phyloP scores from a whole-genome alignment of 2,797 vertebrate species.

The Smutsia gigantea region DNA sequence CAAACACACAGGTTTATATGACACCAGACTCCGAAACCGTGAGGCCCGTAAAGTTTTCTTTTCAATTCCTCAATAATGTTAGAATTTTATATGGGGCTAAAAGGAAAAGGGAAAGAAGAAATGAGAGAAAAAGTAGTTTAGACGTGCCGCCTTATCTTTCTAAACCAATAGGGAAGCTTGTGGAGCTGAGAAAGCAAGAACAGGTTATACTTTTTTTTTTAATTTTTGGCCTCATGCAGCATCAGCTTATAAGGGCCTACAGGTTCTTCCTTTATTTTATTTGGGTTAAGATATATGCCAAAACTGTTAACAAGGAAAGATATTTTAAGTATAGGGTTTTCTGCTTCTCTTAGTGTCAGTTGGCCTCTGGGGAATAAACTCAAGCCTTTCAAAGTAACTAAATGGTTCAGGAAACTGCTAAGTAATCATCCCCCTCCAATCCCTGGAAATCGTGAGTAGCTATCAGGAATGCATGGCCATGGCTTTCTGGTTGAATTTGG shows the following conservation, averaged over 20 bases:
- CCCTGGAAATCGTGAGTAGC: conserved; percentile 16
- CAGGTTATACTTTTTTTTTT: not conserved
- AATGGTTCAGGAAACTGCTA: conserved; percentile 37
- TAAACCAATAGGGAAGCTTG: not conserved
- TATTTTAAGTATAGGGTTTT: conserved; percentile 27
- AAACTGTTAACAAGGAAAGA: conserved; percentile 50
- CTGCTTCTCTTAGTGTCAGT: conserved; percentile 38
- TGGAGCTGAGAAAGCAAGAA: not conserved
- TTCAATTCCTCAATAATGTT: conserved; percentile 52
- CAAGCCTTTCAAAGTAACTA: conserved; percentile 18
- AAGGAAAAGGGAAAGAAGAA: not conserved
- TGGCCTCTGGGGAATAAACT: conserved; percentile 49
- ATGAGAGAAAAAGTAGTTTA: conserved; percentile 25
- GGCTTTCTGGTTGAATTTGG: conserved; percentile 51
- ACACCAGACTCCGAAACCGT: not conserved
- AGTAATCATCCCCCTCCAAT: not conserved
- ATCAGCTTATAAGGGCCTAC: not conserved
- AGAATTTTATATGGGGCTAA: conserved; percentile 37
- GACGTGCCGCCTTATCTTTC: not conserved
- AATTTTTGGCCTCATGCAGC: not conserved
- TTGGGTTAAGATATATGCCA: not conserved
- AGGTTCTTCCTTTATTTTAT: conserved; percentile 12
- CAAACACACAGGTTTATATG: not conserved
- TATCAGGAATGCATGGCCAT: conserved; percentile 19
- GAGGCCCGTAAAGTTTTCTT: not conserved